Evolutionary conservation across 1,140 invertebrate species (phyloP).

Genomic region (Heliconius hermathena): DNA sequence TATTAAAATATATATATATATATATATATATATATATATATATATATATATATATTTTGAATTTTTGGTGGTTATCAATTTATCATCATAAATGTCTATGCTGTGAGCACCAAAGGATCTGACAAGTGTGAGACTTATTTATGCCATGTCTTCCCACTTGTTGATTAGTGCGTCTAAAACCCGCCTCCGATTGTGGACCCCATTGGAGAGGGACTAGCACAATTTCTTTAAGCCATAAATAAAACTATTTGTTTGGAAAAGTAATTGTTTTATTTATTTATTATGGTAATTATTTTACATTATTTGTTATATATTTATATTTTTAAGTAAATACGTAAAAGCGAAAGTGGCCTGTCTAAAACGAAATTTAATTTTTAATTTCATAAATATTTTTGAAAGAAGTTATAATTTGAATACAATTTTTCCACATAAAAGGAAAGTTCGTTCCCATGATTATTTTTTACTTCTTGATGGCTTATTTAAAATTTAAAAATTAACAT

Average conservation of each 20-base stretch:
- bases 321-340: conserved; percentile 14
- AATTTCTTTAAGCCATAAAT: conserved; percentile 63
- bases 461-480: too few species aligned
- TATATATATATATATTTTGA: too few species aligned
- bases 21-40: too few species aligned
- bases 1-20: too few species aligned
- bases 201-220: conserved; percentile 64
- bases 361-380: background rate
- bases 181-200: conserved; percentile 54
- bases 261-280: conserved; percentile 56
- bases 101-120: conserved; percentile 62
- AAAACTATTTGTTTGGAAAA: conserved; percentile 69
- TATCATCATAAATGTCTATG: conserved; percentile 32
- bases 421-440: background rate
- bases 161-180: conserved; percentile 44
- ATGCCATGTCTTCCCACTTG: conserved; percentile 57
- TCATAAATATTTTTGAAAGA: too few species aligned
- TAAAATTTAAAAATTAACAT: too few species aligned
- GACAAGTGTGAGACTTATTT: conserved; percentile 56
- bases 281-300: conserved; percentile 17
- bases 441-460: too few species aligned
- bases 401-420: background rate
- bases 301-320: conserved; percentile 33
- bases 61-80: conserved; percentile 12
- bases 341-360: background rate